phyloP scores from a whole-genome alignment of 2,113 vertebrate genomes.

The Datnioides undecimradiatus region DNA sequence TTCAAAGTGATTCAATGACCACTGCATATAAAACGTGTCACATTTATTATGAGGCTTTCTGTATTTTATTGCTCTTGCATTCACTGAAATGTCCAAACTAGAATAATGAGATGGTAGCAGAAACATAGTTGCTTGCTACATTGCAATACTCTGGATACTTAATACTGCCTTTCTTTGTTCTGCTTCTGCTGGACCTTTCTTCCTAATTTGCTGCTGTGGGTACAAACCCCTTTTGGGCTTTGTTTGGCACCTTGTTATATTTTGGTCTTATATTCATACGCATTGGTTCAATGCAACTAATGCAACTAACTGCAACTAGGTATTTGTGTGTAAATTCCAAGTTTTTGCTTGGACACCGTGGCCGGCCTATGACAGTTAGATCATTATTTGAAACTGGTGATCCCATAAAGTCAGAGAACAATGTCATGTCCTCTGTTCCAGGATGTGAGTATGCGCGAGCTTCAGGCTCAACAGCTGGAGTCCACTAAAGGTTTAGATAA shows the following conservation, averaged over 20 bases:
- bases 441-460: constrained; percentile 18
- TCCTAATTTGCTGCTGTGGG: too few species aligned
- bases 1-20: too few species aligned
- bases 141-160: too few species aligned
- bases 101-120: too few species aligned
- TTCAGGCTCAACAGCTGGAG: not conserved
- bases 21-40: not conserved
- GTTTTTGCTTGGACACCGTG: not conserved
- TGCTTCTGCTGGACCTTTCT: too few species aligned
- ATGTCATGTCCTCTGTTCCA: constrained; percentile 12
- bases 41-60: not conserved
- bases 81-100: not conserved
- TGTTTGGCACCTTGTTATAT: too few species aligned
- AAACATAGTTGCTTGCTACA: too few species aligned
- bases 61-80: not conserved
- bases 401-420: constrained; percentile 11
- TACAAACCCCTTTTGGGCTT: too few species aligned
- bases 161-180: too few species aligned
- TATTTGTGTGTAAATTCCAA: not conserved
- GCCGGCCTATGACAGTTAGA: not conserved
- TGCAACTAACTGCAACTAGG: too few species aligned
- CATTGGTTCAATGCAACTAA: too few species aligned
- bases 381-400: constrained; percentile 16
- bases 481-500: not conserved
- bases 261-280: too few species aligned